Evolutionary conservation across 2,888 invertebrate genomes (phyloP), one percentile per base, ranked within the genome.

Genomic region (Drosophila heteroneura): DNA sequence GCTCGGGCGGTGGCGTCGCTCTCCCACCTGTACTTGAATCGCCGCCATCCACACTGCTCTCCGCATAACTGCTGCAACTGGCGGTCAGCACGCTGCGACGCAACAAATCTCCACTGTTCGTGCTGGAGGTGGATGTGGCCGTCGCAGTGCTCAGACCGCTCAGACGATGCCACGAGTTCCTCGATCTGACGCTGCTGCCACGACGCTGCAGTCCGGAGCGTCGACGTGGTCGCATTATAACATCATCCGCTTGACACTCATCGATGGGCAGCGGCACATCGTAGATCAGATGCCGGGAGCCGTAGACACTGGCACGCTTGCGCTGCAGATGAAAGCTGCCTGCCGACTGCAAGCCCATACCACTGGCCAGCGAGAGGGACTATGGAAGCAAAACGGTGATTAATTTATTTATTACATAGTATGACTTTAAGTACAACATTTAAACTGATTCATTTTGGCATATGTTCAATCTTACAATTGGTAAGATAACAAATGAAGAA

Each of bases 231-330:
- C 93, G 85, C 82, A 93, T 85, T n/a, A 92, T 93, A 26, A 94
- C 93, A 74, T 94, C 93, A 41, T 94, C 94, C n/a, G 93, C 94
- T 67, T 94, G 94, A 82, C 94, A 95, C 87, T 95, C 95, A 81
- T 95, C 95, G 28, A 93, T 95, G 74, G 94, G 95, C 70, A 95
- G 92, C n/a, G 95, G 95, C 47, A 95, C 93, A 85, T 95, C 95
- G 83, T 95, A 95, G 35, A 95, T 95, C 82, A 95, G 93, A 88
- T 95, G 95, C 33, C 95, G 93, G 1, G 95, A 95, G 2, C 95
- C 94, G 49, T 94, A 94, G 7, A 94, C 93, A 51, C 94, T 94
- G 54, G 94, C 93, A 33, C 94, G 94, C 72, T 94, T 93, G 5
- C 92, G 89, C 64, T 94, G 93, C 49, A 95, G 91, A 33, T 94